phyloP scores from a whole-genome alignment of 2,113 vertebrate genomes.

The Aythya baeri region DNA sequence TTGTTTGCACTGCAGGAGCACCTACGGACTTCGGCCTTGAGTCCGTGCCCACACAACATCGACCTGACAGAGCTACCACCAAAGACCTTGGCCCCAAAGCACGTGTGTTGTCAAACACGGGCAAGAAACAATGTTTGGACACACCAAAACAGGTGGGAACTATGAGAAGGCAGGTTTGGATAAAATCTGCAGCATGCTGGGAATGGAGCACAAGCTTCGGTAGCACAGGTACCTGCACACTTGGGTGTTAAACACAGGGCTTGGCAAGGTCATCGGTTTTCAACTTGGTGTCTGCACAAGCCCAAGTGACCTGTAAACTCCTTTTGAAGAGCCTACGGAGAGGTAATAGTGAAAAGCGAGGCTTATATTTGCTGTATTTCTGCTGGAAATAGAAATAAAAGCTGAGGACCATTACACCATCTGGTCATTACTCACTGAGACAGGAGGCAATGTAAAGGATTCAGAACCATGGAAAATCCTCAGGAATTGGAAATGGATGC shows the following conservation, averaged over 20 bases:
- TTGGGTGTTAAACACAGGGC: neutral
- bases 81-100: neutral
- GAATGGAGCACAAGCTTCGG: neutral
- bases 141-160: neutral
- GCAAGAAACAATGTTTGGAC: neutral
- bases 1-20: neutral
- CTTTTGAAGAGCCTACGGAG: neutral
- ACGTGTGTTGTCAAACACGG: neutral
- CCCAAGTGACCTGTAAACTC: neutral
- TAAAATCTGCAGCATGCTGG: neutral
- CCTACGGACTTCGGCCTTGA: neutral
- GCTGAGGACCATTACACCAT: neutral
- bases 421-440: neutral
- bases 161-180: neutral
- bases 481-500: neutral
- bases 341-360: neutral
- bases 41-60: neutral
- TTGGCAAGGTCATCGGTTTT: neutral
- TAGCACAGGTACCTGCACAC: neutral
- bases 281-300: neutral
- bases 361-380: neutral
- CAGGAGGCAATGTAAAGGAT: neutral
- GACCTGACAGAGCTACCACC: neutral
- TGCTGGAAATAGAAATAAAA: neutral
- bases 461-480: neutral